Conservation (phyloP, 2,888 invertebrate genomes). For the Spicauda simplicius region DNA sequence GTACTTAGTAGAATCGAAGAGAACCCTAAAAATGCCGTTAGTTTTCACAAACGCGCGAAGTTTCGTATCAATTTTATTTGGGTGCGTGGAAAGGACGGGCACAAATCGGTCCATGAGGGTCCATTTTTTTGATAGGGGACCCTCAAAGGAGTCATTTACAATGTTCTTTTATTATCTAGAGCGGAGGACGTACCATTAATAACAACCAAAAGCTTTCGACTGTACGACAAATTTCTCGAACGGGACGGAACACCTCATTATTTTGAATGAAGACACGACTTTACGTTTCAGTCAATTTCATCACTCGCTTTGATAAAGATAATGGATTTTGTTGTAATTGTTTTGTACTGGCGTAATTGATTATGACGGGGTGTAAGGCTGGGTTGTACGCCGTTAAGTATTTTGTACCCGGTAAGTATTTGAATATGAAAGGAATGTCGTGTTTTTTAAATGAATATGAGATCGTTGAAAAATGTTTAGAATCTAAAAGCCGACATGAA, state of each 20-base stretch:
- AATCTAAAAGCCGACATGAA: too few species aligned
- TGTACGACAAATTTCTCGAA: constrained; percentile 56
- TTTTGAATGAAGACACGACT: constrained; percentile 59
- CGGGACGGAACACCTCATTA: constrained; percentile 59
- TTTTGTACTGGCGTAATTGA: constrained; percentile 27
- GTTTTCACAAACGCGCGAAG: constrained; percentile 26
- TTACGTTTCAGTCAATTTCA: constrained; percentile 45
- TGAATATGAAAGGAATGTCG: constrained; percentile 7
- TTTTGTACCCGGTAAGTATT: background rate
- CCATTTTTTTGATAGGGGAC: constrained; percentile 50
- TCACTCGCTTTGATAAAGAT: constrained; percentile 29
- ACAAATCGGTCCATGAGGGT: constrained; percentile 51
- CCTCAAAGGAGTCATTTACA: constrained; percentile 58
- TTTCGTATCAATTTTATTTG: constrained; percentile 36
- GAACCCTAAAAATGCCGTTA: constrained; percentile 3
- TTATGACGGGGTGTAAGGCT: constrained; percentile 6
- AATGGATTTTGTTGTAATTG: constrained; percentile 31
- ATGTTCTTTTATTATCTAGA: constrained; percentile 62
- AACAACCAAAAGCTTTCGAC: constrained; percentile 55
- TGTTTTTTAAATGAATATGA: background rate
- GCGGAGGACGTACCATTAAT: constrained; percentile 59
- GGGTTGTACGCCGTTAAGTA: background rate
- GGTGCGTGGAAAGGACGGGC: constrained; percentile 44
- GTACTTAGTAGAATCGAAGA: too few species aligned
- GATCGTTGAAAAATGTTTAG: too few species aligned